Base-by-base conservation (phyloP, 1,140 invertebrate genomes). In the Danaus plexippus region DNA sequence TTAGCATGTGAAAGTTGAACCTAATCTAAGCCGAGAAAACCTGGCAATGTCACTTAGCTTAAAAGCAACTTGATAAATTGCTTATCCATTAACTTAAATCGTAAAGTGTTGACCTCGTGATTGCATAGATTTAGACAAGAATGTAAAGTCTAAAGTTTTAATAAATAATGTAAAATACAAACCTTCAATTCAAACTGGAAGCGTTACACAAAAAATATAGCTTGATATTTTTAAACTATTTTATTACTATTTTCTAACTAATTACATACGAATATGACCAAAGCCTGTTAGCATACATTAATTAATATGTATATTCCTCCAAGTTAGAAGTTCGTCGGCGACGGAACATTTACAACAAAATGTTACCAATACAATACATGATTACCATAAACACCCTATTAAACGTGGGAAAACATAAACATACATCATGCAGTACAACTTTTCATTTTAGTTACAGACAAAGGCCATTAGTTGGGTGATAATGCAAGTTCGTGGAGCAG, bases 391-490 rank as follows among this genome's bases (percentile, higher is more conserved):
- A 55, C 58, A 63, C 50, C 48, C 41, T 57, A 59, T 56, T 52
- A 63, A 66, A 72, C 75, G 73, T 78, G 75, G 66, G 75, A 77
- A 76, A 68, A 70, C 65, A 69, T 54, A 67, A 54, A 64, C 64
- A 73, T 73, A 68, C 64, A 68, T 76, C 73, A 72, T 65, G 63
- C 60, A 59, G 15, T 58, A 69, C 66, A 72, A 69, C 67, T 77
- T 75, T 76, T 77, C 71, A 73, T 72, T 79, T 76, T 70, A 68
- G 51, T 60, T 62, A 72, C 71, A 77, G 71, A 75, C 77, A 75
- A 81, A 81, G 76, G 74, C 75, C 80, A 84, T 82, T 84, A 84
- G 76, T 68, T 71, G 55, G 61, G 76, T 79, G 78, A 84, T 84
- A 79, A 76, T 84, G 80, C 80, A 81, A 79, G 75, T 75, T 84